A percentile compares a stretch with the other conserved stretches of the same genome.
Evolutionary conservation across 2,888 invertebrate genomes (phyloP).

Genomic region (Drosophila mettleri): DNA sequence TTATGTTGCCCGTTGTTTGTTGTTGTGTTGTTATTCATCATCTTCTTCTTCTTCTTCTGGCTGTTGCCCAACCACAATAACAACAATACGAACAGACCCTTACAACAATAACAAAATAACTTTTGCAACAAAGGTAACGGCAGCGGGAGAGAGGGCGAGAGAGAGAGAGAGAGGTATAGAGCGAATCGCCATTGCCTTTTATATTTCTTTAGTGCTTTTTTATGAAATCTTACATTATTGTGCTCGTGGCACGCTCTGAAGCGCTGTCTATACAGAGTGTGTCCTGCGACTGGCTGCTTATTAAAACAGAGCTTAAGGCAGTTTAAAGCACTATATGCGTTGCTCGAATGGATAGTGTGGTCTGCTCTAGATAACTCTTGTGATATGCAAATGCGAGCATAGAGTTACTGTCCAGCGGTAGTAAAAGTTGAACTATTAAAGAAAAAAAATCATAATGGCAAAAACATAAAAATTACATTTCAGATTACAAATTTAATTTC

Average conservation of each 20-base stretch:
- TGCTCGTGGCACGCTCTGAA: conserved; percentile 68
- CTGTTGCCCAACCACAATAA: conserved; percentile 48
- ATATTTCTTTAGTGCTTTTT: conserved; percentile 32
- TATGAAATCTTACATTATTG: conserved; percentile 66
- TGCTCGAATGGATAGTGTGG: background rate
- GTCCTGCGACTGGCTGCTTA: conserved; percentile 56
- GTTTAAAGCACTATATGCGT: conserved; percentile 39
- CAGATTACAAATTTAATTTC: background rate
- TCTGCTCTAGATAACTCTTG: background rate
- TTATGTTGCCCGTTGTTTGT: conserved; percentile 41
- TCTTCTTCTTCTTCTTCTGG: conserved; percentile 12
- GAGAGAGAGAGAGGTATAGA: background rate
- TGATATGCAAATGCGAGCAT: conserved; percentile 37
- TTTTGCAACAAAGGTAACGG: conserved; percentile 45
- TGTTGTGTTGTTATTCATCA: conserved; percentile 17
- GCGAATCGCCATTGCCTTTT: conserved; percentile 23
- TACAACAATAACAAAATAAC: conserved; percentile 58
- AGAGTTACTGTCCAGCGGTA: background rate
- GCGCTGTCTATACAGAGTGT: conserved; percentile 14
- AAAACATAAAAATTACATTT: background rate
- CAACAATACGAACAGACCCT: conserved; percentile 31
- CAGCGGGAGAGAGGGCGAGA: background rate
- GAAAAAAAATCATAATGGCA: background rate
- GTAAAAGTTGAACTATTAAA: background rate
- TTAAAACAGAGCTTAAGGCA: conserved; percentile 64